Evolutionary conservation across 1,140 invertebrate species (phyloP).

Genomic region (Formica selysi): DNA sequence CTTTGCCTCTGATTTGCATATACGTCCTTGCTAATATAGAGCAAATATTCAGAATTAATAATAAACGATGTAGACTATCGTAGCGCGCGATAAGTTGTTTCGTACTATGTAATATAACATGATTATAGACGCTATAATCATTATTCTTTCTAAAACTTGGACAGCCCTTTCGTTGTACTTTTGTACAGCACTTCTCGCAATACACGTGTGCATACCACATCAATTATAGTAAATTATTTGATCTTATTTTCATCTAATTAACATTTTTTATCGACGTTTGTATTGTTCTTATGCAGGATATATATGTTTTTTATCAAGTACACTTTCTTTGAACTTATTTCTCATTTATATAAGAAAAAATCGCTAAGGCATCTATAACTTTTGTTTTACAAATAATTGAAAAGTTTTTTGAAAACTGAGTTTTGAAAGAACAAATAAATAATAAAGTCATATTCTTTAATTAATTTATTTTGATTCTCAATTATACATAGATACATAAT

Average conservation of each 20-base stretch:
- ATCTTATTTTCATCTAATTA: conserved; percentile 7
- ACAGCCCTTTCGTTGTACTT: conserved; percentile 18
- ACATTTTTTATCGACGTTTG: background rate
- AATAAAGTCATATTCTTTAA: no score
- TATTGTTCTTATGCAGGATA: no score
- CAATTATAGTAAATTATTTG: background rate
- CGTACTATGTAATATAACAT: background rate
- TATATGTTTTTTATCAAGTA: background rate
- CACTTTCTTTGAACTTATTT: background rate
- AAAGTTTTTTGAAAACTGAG: no score
- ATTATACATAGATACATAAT: no score
- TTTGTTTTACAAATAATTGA: background rate
- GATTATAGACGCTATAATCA: background rate
- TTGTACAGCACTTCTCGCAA: background rate
- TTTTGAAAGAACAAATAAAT: no score
- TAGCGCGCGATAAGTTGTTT: background rate
- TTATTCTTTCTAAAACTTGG: conserved; percentile 22
- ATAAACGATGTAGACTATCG: conserved; percentile 19
- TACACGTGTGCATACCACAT: background rate
- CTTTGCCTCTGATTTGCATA: conserved; percentile 13
- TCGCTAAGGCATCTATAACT: background rate
- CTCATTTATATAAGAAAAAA: background rate
- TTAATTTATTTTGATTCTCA: no score
- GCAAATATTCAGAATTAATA: conserved; percentile 36
- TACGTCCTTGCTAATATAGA: background rate